phyloP scores from a whole-genome alignment of 2,797 vertebrate species.

The Brachyrhaphis roseni region DNA sequence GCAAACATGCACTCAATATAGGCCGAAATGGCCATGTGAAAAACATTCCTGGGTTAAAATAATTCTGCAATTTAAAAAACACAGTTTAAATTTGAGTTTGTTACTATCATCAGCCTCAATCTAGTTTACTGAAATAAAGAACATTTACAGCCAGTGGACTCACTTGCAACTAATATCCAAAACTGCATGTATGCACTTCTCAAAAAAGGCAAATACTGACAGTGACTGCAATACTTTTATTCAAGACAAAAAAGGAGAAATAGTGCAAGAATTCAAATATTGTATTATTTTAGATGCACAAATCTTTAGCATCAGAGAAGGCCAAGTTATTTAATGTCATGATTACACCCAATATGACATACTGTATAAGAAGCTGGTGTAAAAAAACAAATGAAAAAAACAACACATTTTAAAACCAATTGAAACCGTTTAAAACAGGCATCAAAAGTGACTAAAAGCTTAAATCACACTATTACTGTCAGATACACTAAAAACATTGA shows the following conservation, averaged over 20 bases:
- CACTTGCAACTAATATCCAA: neutral
- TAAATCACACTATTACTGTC: neutral
- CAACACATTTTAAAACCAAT: neutral
- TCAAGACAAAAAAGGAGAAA: neutral
- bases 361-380: neutral
- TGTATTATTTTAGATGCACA: neutral
- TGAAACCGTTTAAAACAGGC: neutral
- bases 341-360: neutral
- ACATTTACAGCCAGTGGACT: neutral
- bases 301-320: neutral
- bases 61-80: neutral
- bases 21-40: neutral
- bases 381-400: neutral
- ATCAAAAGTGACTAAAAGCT: neutral
- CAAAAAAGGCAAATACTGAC: neutral
- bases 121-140: neutral
- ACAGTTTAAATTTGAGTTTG: neutral
- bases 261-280: neutral
- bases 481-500: neutral
- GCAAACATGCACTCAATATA: constrained; percentile 9
- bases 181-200: neutral
- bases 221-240: neutral
- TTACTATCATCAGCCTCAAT: neutral
- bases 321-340: neutral
- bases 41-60: neutral